Conservation (phyloP, 2,888 invertebrate genomes). For the Drosophila stalkeri region DNA sequence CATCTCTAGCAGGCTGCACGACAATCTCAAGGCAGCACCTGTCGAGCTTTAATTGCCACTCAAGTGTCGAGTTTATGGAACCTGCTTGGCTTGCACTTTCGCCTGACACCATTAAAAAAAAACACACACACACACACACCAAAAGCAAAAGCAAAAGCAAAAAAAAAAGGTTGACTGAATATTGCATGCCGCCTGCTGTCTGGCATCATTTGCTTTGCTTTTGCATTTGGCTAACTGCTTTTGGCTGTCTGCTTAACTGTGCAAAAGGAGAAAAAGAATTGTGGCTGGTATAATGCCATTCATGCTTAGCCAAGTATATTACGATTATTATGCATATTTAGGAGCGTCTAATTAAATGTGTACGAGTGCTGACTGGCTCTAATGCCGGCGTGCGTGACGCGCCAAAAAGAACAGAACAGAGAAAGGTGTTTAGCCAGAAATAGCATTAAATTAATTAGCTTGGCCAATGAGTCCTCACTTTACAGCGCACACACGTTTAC, state of each 20-base stretch:
- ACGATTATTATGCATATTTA: constrained; percentile 70
- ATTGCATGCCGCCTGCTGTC: constrained; percentile 24
- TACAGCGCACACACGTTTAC: neutral
- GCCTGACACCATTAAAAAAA: constrained; percentile 60
- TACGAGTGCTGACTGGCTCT: constrained; percentile 20
- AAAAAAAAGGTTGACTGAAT: constrained; percentile 28
- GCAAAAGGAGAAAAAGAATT: neutral
- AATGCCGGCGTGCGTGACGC: constrained; percentile 31
- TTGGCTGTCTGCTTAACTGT: constrained; percentile 6
- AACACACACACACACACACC: no score
- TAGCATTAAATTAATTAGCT: constrained; percentile 67
- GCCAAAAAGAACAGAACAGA: neutral
- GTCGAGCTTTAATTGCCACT: constrained; percentile 68
- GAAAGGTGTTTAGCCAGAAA: constrained; percentile 37
- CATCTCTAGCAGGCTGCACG: constrained; percentile 32
- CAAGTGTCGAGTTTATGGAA: constrained; percentile 68
- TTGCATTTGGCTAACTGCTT: constrained; percentile 1
- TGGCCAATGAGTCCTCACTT: neutral
- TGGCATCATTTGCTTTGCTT: constrained; percentile 2
- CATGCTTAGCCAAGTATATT: constrained; percentile 51
- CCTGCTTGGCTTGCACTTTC: constrained; percentile 73
- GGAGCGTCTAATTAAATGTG: constrained; percentile 71
- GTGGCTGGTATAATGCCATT: constrained; percentile 38
- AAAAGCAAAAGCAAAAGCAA: neutral
- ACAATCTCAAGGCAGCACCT: constrained; percentile 37